Evolutionary conservation across 2,797 vertebrate genomes (phyloP).

Genomic region (Phataginus tricuspis): DNA sequence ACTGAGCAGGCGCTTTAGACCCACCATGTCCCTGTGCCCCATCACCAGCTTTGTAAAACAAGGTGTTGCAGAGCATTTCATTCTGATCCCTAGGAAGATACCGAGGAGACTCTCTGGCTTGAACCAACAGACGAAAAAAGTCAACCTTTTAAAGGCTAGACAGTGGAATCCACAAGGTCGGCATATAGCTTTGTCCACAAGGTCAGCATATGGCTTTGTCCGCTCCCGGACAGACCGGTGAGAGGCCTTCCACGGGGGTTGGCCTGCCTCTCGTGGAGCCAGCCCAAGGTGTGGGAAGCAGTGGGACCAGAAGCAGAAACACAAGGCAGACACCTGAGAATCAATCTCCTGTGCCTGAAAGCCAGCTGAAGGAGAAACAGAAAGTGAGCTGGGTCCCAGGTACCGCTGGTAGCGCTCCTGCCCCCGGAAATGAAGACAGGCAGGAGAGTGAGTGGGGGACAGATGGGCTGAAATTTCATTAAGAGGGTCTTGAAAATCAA

Average conservation of each 20-base stretch:
- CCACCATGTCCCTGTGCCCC: not conserved
- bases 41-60: not conserved
- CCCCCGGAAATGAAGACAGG: fast-evolving
- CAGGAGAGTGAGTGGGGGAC: not conserved
- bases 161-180: fast-evolving
- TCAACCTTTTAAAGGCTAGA: not conserved
- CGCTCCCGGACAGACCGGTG: no score
- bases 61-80: not conserved
- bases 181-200: fast-evolving
- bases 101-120: not conserved
- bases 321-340: conserved; percentile 85
- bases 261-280: conserved; percentile 83
- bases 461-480: not conserved
- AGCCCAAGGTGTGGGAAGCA: conserved; percentile 82
- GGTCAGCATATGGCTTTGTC: fast-evolving
- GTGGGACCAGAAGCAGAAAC: conserved; percentile 84
- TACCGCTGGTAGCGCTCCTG: fast-evolving
- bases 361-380: conserved; percentile 81
- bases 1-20: not conserved
- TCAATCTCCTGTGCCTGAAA: conserved; percentile 85
- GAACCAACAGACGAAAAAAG: not conserved
- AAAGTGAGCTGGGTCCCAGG: not conserved
- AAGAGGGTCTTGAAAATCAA: conserved; percentile 50
- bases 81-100: not conserved
- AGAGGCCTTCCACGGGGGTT: fast-evolving